Conservation (phyloP, 2,797 vertebrate species). For the Threskiornis aethiopicus region DNA sequence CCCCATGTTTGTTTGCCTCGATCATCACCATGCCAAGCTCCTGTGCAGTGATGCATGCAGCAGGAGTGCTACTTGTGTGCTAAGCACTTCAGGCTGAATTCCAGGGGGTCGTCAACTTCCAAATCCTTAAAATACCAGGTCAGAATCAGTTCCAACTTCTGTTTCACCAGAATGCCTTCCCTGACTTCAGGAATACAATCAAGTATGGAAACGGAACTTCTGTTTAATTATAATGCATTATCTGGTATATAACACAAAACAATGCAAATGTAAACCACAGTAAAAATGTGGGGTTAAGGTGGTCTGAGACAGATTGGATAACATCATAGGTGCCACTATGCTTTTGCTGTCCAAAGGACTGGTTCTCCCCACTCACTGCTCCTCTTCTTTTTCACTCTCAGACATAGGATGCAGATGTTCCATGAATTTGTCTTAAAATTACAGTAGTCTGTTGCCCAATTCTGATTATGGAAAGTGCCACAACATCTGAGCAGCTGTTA, state of each 20-base stretch:
- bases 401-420: background rate
- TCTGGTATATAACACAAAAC: background rate
- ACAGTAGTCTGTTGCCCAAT: accelerated
- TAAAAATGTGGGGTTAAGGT: background rate
- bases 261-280: background rate
- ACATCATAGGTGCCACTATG: background rate
- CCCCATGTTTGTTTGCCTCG: background rate
- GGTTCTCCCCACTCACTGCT: background rate
- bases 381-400: background rate
- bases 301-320: background rate
- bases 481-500: background rate
- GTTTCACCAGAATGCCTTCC: background rate
- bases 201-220: background rate
- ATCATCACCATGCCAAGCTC: background rate
- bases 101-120: background rate
- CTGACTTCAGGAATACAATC: background rate
- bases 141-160: background rate
- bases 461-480: background rate
- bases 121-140: background rate
- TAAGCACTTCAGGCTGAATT: background rate
- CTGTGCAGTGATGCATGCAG: background rate
- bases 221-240: background rate
- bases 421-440: background rate
- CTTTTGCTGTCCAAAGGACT: background rate
- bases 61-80: background rate